Evolutionary conservation across 2,888 invertebrate genomes (phyloP), one percentile per base, ranked within the genome.

Genomic region (Petrolisthes cinctipes): DNA sequence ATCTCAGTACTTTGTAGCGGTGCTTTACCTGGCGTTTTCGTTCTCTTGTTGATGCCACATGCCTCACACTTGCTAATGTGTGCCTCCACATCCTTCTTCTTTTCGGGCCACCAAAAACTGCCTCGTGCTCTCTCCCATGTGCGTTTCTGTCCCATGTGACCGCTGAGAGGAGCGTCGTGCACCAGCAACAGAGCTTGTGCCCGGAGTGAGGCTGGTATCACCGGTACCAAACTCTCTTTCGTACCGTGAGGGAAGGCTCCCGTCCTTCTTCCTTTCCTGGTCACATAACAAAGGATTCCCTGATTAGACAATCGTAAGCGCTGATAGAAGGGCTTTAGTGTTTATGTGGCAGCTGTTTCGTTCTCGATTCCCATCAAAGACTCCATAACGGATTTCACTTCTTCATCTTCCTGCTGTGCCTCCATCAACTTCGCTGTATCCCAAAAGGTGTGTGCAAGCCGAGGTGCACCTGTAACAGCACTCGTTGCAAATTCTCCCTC

Each of bases 101-200:
- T n/a, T n/a, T n/a, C n/a, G n/a, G n/a, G n/a, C n/a, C n/a, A n/a
- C n/a, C n/a, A n/a, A n/a, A n/a, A n/a, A n/a, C n/a, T n/a, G n/a
- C n/a, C n/a, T n/a, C n/a, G n/a, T n/a, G n/a, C n/a, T n/a, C n/a
- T n/a, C n/a, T n/a, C n/a, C n/a, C n/a, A n/a, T n/a, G n/a, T n/a
- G n/a, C n/a, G n/a, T n/a, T n/a, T n/a, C n/a, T n/a, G n/a, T n/a
- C n/a, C n/a, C n/a, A n/a, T n/a, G n/a, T n/a, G n/a, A n/a, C n/a
- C n/a, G n/a, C n/a, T n/a, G n/a, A n/a, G n/a, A n/a, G n/a, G n/a
- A n/a, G n/a, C n/a, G n/a, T n/a, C n/a, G n/a, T n/a, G n/a, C n/a
- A n/a, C n/a, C 71, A 71, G n/a, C 71, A n/a, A 20, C n/a, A 71
- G 71, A 71, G 71, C 71, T 71, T 71, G 11, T 5, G n/a, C n/a